phyloP scores from a whole-genome alignment of 2,113 vertebrate genomes.

The Potamarius usumacintae region DNA sequence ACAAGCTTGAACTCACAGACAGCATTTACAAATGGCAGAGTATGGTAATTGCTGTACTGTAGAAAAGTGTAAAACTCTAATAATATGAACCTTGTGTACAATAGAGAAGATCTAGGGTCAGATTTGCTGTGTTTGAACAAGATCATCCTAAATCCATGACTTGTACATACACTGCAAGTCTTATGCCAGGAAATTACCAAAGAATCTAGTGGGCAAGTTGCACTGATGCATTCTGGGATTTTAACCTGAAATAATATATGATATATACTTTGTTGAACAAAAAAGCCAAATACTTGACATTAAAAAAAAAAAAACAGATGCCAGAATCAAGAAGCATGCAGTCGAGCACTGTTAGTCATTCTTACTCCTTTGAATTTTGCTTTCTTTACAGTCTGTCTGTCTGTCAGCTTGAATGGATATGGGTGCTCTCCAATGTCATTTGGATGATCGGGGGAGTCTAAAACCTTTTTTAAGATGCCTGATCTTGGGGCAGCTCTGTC shows the following conservation, averaged over 20 bases:
- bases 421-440: conserved; percentile 60
- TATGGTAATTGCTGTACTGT: neutral
- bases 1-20: conserved; percentile 34
- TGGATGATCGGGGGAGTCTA: conserved; percentile 51
- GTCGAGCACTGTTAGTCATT: neutral
- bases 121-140: neutral
- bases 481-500: conserved; percentile 57
- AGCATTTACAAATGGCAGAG: neutral
- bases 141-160: neutral
- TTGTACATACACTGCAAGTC: neutral
- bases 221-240: neutral
- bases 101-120: neutral
- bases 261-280: neutral
- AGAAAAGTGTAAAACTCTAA: neutral
- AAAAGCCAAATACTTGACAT: neutral
- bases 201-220: neutral
- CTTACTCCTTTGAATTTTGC: neutral
- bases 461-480: conserved; percentile 60
- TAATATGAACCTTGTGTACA: conserved; percentile 2
- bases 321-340: neutral
- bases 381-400: neutral
- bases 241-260: neutral
- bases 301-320: neutral
- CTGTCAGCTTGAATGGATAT: conserved; percentile 59
- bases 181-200: neutral